Base-by-base conservation (phyloP, 2,888 invertebrate species). In the Acleris laterana region DNA sequence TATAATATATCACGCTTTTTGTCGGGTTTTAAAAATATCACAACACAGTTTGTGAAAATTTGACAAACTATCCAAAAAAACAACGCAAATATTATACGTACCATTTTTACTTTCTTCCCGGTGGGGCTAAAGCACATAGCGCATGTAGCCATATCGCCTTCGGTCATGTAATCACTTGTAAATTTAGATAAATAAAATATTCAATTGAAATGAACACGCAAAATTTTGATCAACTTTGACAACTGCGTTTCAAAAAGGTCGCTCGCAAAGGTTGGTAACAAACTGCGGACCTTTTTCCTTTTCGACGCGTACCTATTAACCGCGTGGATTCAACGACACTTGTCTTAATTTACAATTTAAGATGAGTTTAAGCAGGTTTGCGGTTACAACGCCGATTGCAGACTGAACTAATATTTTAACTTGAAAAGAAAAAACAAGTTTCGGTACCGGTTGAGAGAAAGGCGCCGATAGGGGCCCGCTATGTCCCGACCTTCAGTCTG, bases 51-150 rank as follows among this genome's bases (percentile, higher is more conserved):
- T 50, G 59, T 32, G n/a, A 32, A 32, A 32, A 32, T n/a, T 6
- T 20, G n/a, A 7, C 13, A 4, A 38, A 38, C 38, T 13, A 38
- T 1, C 38, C n/a, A n/a, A 46, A 11, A 55, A 42, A 51, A n/a
- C 52, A 20, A 3, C 13, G 28, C 44, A 5, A 38, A 13, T n/a
- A n/a, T 28, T 32, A 38, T 62, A 80, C 87, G 82, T 72, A 88
- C 89, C 85, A 83, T 87, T 80, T 81, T 85, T 32, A 82, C 77
- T 1, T 81, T 74, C 71, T 82, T 85, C 52, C 76, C 78, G 1
- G 82, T 83, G 32, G 78, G 75, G 68, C 78, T 78, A 72, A 82
- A 68, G 73, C 89, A 89, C 53, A 82, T 69, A 11, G 84, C 74
- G 68, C 90, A 89, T 13, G 13, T 1, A 38, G 38, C 13, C 38